A percentile compares a stretch with the other conserved stretches of the same genome.
Conservation (phyloP, 2,888 invertebrate species). For the Yponomeuta malinellus region DNA sequence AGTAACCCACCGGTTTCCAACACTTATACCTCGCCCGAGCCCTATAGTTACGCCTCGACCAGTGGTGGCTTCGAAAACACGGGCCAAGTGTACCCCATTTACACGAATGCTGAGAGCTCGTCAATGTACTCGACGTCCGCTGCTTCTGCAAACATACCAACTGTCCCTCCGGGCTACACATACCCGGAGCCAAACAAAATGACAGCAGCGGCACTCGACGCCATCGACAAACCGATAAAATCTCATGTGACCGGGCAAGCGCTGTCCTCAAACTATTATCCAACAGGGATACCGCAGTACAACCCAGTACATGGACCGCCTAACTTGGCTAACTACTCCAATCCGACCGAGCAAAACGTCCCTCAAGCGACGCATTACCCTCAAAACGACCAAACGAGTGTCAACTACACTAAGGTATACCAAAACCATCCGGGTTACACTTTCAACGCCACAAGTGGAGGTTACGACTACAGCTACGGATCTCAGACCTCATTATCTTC, state of each 20-base stretch:
- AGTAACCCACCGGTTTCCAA: slow-evolving; percentile 20
- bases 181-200: slow-evolving; percentile 7
- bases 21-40: slow-evolving; percentile 32
- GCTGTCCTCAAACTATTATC: slow-evolving; percentile 27
- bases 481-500: slow-evolving; percentile 60
- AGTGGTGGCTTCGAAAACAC: slow-evolving; percentile 35
- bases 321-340: slow-evolving; percentile 9
- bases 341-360: slow-evolving; percentile 31
- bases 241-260: slow-evolving; percentile 65
- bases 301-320: slow-evolving; percentile 18
- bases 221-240: slow-evolving; percentile 59
- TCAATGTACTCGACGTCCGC: slow-evolving; percentile 32
- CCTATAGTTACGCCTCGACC: slow-evolving; percentile 37
- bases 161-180: slow-evolving; percentile 31
- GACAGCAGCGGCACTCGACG: slow-evolving; percentile 33
- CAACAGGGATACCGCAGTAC: slow-evolving; percentile 19
- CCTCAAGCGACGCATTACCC: slow-evolving; percentile 26
- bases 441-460: slow-evolving; percentile 72
- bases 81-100: slow-evolving; percentile 46
- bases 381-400: slow-evolving; percentile 34
- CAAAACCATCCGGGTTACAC: slow-evolving; percentile 79
- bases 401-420: slow-evolving; percentile 43
- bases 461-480: slow-evolving; percentile 78
- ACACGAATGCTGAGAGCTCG: slow-evolving; percentile 41
- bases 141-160: slow-evolving; percentile 28